Conservation (phyloP, 1,140 invertebrate species). For the Gryon sp. region DNA sequence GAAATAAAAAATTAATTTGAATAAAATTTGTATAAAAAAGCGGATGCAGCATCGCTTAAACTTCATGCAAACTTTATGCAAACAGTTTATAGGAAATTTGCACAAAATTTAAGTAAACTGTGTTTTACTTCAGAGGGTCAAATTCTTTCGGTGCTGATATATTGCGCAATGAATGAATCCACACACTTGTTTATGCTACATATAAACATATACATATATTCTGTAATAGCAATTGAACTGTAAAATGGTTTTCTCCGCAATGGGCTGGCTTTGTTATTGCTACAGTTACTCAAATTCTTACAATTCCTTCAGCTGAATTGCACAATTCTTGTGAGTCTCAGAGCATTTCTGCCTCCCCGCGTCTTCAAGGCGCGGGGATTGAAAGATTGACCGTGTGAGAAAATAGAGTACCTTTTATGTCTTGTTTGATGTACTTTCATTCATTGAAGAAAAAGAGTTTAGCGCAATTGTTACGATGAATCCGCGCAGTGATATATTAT, state of each 20-base stretch:
- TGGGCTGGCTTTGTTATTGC: slow-evolving; percentile 42
- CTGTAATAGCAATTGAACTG: slow-evolving; percentile 40
- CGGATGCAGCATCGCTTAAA: too few relatives aligned
- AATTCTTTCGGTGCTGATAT: background rate
- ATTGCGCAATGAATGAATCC: slow-evolving; percentile 36
- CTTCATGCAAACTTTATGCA: too few relatives aligned
- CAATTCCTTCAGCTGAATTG: slow-evolving; percentile 55
- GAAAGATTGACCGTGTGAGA: slow-evolving; percentile 45
- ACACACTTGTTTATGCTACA: slow-evolving; percentile 17
- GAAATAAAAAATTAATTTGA: too few relatives aligned
- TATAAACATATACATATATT: too few relatives aligned
- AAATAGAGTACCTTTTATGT: slow-evolving; percentile 51
- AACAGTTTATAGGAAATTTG: too few relatives aligned
- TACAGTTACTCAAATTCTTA: slow-evolving; percentile 57
- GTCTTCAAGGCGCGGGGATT: too few relatives aligned
- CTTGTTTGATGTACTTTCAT: slow-evolving; percentile 55
- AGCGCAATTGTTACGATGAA: slow-evolving; percentile 30
- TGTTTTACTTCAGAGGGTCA: too few relatives aligned
- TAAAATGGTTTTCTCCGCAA: slow-evolving; percentile 58
- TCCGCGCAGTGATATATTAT: slow-evolving; percentile 34
- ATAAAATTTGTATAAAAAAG: too few relatives aligned
- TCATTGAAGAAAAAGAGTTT: slow-evolving; percentile 36
- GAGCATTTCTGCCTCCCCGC: slow-evolving; percentile 17
- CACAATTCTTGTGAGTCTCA: slow-evolving; percentile 27
- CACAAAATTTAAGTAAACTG: too few relatives aligned